Conservation (phyloP, 1,140 invertebrate genomes). For the Drosophila pectinifera region DNA sequence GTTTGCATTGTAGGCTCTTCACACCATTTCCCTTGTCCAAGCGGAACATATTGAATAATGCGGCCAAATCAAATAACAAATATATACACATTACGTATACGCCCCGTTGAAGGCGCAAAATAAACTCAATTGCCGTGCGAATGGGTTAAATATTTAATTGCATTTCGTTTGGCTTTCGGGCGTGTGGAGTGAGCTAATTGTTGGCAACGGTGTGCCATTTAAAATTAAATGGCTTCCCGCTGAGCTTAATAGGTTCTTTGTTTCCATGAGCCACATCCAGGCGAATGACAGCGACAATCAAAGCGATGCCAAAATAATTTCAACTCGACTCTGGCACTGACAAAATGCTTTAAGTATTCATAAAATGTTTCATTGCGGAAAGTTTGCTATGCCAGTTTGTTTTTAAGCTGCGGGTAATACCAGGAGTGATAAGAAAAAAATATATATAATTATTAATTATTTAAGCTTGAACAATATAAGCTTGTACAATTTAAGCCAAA, state of each 20-base stretch:
- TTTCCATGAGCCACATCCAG: not conserved
- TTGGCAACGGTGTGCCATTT: conserved; percentile 7
- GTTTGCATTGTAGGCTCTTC: conserved; percentile 26
- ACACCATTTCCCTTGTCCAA: conserved; percentile 27
- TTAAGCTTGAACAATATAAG: not conserved
- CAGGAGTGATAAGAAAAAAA: not conserved
- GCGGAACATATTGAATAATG: conserved; percentile 61
- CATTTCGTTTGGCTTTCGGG: conserved; percentile 21
- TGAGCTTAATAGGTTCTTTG: conserved; percentile 18
- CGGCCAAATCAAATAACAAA: conserved; percentile 48
- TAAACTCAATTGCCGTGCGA: conserved; percentile 36
- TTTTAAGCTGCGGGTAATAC: not conserved
- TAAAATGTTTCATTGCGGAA: not conserved
- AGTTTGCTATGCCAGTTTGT: not conserved
- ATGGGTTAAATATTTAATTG: conserved; percentile 59
- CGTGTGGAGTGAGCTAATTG: conserved; percentile 14
- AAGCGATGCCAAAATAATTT: conserved; percentile 17
- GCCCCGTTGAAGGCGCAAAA: conserved; percentile 42
- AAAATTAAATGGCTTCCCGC: conserved; percentile 24
- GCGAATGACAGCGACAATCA: conserved; percentile 10
- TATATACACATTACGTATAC: conserved; percentile 33
- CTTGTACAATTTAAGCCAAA: not conserved
- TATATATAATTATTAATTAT: not conserved
- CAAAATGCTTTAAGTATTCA: not conserved
- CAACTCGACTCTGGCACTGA: not conserved